Percentiles rank a stretch among this genome's conserved stretches.
These are phyloP conservation scores for Doris montereyensis DNA, from an alignment of 2,888 invertebrate species.

Conservation along the genomic window DNA sequence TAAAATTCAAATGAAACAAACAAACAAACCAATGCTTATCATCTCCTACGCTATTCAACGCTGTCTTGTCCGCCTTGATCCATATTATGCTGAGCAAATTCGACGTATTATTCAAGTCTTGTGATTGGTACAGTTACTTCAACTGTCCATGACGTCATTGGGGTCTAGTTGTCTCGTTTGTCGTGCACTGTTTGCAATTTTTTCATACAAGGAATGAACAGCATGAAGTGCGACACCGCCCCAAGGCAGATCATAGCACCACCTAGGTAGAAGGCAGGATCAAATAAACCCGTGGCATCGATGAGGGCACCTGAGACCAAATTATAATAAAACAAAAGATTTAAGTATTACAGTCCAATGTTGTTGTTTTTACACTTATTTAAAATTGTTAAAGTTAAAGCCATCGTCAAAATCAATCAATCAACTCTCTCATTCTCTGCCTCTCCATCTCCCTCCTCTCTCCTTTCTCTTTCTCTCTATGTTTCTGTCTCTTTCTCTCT, in stretches of 20 bases:
- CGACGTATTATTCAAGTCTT: too few species aligned
- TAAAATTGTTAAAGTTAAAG: background rate
- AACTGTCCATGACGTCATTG: too few species aligned
- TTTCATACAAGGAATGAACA: slow-evolving; percentile 63
- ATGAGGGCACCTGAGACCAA: slow-evolving; percentile 84
- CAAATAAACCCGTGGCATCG: slow-evolving; percentile 88
- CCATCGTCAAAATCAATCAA: background rate
- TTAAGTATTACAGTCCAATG: too few species aligned
- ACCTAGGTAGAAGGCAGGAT: slow-evolving; percentile 93
- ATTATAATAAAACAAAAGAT: background rate
- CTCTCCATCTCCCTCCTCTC: slow-evolving; percentile 23
- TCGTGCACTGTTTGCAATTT: too few species aligned
- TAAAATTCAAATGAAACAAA: too few species aligned
- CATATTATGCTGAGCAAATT: too few species aligned
- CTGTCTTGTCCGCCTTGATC: too few species aligned
- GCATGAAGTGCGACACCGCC: slow-evolving; percentile 81
- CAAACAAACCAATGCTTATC: too few species aligned
- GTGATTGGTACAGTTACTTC: too few species aligned
- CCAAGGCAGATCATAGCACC: slow-evolving; percentile 89
- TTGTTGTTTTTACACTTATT: background rate
- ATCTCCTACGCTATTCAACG: too few species aligned
- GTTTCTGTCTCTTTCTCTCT: slow-evolving; percentile 28
- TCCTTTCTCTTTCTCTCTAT: slow-evolving; percentile 28
- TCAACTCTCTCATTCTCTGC: slow-evolving; percentile 21
- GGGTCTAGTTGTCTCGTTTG: too few species aligned